Evolutionary conservation across 2,797 vertebrate genomes (phyloP), one percentile per base, ranked within the genome.

Genomic region (Podarcis lilfordi): DNA sequence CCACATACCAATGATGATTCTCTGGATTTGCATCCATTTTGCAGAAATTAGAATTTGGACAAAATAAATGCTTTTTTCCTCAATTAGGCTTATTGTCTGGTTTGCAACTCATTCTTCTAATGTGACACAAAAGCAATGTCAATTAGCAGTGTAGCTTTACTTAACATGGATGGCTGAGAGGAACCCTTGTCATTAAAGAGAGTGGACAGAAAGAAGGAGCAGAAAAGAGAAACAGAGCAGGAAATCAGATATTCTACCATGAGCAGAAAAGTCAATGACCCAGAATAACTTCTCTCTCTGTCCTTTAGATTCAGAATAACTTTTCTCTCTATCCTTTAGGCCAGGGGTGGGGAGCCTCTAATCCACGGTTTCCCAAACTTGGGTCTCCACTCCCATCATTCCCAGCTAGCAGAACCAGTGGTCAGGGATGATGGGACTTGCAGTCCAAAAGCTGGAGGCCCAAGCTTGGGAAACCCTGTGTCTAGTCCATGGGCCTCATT

Each of bases 121-220:
- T 61, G 83, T 64, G 37, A 72, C 1, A 88, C 59, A 92, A 89
- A 27, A 89, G 59, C 81, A 45, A 40, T 23, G 23, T 76, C 66
- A 85, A 89, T 84, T 89, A 87, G 80, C 91, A 92, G 80, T 8
- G 5, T 74, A 69, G 72, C 71, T 91, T 90, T 82, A 74, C 82
- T 83, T 79, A 90, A 69, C 45, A 88, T 88, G 77, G 83, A 0
- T 0, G 32, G 11, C 6, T 74, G 25, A 94, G 35, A 93, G 82
- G 29, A 93, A 78, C 15, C 88, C 64, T 77, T 61, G 75, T 71
- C 75, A 78, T 27, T 35, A 76, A 89, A 50, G 35, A 43, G 3
- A 64, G 13, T 15, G 2, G 55, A 37, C 43, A 74, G 90, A 80
- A 89, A 35, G 1, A 88, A 84, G 72, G 7, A 84, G 5, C 2